Evolutionary conservation across 2,113 vertebrate genomes (phyloP).

Genomic region (Halichoerus grypus): DNA sequence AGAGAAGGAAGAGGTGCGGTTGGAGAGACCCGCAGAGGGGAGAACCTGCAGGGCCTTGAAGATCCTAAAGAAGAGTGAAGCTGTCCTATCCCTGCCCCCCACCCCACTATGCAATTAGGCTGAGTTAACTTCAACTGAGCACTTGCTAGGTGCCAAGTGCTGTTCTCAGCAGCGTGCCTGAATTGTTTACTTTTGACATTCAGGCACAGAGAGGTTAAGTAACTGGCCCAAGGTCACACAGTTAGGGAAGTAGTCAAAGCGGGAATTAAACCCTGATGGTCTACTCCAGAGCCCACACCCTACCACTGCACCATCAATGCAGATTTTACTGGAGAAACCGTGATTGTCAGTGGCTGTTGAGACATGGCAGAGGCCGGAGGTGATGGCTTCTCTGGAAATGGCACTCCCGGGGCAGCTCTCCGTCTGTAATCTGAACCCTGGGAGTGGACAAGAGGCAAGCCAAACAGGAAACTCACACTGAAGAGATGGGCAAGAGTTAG

Average conservation of each 20-base stretch:
- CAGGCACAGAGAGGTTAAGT: conserved; percentile 27
- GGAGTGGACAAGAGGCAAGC: not conserved
- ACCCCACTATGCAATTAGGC: rapidly evolving
- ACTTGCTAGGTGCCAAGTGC: not conserved
- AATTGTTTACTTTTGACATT: not conserved
- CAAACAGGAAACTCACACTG: conserved; percentile 40
- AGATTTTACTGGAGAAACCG: not conserved
- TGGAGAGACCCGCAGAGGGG: not conserved
- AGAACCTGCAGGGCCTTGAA: not conserved
- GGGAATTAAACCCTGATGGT: not conserved
- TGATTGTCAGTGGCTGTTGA: not conserved
- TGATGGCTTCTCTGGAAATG: not conserved
- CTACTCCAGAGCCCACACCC: not conserved
- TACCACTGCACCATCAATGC: not conserved
- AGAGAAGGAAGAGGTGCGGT: not conserved
- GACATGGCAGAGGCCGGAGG: not conserved
- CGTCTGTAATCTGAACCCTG: not conserved
- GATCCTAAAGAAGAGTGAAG: not conserved
- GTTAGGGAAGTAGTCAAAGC: not conserved
- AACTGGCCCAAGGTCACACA: not conserved
- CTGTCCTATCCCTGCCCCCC: not conserved
- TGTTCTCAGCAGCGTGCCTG: not conserved
- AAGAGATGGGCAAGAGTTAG: conserved; percentile 32
- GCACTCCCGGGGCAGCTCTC: not conserved
- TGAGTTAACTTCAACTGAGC: not conserved